Evolutionary conservation across 2,888 invertebrate genomes (phyloP).

Genomic region (Melanostoma mellinum): DNA sequence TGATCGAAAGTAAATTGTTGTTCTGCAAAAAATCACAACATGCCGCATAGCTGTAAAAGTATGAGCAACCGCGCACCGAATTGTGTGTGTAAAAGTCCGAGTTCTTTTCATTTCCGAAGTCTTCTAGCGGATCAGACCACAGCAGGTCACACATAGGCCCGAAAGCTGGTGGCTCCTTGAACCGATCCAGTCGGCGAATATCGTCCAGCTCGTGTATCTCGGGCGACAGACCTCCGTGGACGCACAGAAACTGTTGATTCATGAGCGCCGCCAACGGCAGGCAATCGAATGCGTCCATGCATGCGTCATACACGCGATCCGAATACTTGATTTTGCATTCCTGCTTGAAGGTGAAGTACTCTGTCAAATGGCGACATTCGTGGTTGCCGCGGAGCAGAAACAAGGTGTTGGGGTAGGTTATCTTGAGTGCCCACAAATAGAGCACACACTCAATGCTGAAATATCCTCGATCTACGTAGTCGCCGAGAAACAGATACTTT

Average conservation of each 20-base stretch:
- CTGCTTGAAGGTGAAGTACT: conserved; percentile 99
- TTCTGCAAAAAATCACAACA: conserved; percentile 99
- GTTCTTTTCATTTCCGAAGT: conserved; percentile 98
- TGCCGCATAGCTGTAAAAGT: conserved; percentile 99
- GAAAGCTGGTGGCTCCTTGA: conserved; percentile 99
- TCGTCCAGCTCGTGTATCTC: conserved; percentile 99
- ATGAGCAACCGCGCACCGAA: conserved; percentile 98
- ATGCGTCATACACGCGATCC: conserved; percentile 99
- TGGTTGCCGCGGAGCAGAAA: conserved; percentile 99
- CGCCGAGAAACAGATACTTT: conserved; percentile 99
- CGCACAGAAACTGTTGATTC: conserved; percentile 99
- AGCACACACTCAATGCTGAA: conserved; percentile 93
- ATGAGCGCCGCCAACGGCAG: conserved; percentile 99
- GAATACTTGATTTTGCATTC: conserved; percentile 99
- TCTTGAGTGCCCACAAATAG: conserved; percentile 99
- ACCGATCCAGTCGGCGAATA: conserved; percentile 97
- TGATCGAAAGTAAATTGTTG: conserved; percentile 99
- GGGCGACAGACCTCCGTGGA: conserved; percentile 99
- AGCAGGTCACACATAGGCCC: conserved; percentile 99
- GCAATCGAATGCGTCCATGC: conserved; percentile 99
- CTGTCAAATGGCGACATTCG: conserved; percentile 99
- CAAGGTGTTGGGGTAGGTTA: conserved; percentile 98
- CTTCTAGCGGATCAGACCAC: conserved; percentile 99
- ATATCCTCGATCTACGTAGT: conserved; percentile 99
- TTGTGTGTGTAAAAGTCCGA: conserved; percentile 99